Evolutionary conservation across 2,888 invertebrate genomes (phyloP).

Genomic region (Syritta pipiens): DNA sequence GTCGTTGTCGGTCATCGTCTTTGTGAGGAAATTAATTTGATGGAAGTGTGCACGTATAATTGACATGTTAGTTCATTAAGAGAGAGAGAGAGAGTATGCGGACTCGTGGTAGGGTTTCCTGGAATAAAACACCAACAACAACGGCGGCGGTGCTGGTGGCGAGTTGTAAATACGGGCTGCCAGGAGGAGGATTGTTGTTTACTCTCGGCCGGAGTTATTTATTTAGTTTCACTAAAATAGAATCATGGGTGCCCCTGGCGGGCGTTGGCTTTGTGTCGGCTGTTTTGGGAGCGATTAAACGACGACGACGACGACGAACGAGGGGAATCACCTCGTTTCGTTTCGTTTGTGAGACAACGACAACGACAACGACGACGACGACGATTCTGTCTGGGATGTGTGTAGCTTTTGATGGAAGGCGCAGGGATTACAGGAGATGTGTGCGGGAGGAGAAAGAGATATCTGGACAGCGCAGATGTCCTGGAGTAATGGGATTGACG

Average conservation of each 20-base stretch:
- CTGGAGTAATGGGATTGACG: no score
- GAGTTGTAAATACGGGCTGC: constrained; percentile 7
- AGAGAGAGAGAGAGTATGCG: background rate
- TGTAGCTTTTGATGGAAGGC: no score
- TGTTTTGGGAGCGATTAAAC: no score
- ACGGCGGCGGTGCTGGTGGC: background rate
- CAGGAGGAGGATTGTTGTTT: constrained; percentile 19
- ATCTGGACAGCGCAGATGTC: no score
- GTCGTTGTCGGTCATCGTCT: background rate
- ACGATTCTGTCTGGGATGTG: no score
- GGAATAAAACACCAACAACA: background rate
- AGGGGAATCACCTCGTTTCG: no score
- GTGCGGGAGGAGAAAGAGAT: no score
- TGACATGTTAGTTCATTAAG: constrained; percentile 54
- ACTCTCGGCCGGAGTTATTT: constrained; percentile 19
- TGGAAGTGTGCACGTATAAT: constrained; percentile 40
- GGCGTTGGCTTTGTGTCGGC: background rate
- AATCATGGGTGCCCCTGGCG: background rate
- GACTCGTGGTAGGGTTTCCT: constrained; percentile 4
- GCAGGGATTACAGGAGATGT: no score
- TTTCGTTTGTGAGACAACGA: no score
- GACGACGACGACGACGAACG: no score
- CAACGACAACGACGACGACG: no score
- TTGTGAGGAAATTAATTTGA: constrained; percentile 35
- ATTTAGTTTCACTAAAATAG: constrained; percentile 30